Base-by-base conservation (phyloP, 1,140 invertebrate genomes). In the Arctopsyche grandis region DNA sequence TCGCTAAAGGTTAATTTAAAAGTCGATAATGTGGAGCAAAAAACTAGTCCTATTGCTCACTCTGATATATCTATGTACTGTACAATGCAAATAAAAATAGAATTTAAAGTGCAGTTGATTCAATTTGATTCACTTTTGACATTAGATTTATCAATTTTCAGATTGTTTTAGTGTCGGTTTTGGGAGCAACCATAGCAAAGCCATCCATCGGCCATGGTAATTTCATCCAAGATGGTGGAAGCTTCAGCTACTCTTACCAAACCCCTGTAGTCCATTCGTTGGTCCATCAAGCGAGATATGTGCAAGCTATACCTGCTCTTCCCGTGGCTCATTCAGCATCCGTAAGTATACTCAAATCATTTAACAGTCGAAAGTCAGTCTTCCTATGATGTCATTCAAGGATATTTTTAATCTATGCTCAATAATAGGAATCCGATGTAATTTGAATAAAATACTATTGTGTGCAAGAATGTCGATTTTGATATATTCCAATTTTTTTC, bases 91-190 rank as follows among this genome's bases (percentile, higher is more conserved):
- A 7, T 7, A 38, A 38, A 38, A 38, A 38, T 4, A 38, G 29
- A n/a, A n/a, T n/a, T 7, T 38, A 38, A 38, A 38, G 29, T 38
- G 29, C 29, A 38, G 29, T 38, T 38, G 29, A 4, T 38, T 1
- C 1, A 7, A 38, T 1, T 38, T 38, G 29, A 38, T 7, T 38
- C 29, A 38, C 29, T 38, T 38, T 38, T 38, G 29, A 38, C 29
- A 38, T 38, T 38, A 1, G 7, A 38, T 38, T 38, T 4, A 38
- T 38, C 29, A 38, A 38, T 38, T 38, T 82, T 21, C 77, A 82
- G 81, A 46, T 82, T 69, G 77, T 82, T 52, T 46, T 78, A 10
- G 69, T 82, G 14, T 75, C 79, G 1, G 58, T 82, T 43, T 22
- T 74, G 56, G 77, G 76, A 4, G 81, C 43, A 19, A 46, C 73